A percentile compares a stretch with the other conserved stretches of the same genome.
Conservation (phyloP, 2,113 vertebrate genomes). For the Calonectris borealis region DNA sequence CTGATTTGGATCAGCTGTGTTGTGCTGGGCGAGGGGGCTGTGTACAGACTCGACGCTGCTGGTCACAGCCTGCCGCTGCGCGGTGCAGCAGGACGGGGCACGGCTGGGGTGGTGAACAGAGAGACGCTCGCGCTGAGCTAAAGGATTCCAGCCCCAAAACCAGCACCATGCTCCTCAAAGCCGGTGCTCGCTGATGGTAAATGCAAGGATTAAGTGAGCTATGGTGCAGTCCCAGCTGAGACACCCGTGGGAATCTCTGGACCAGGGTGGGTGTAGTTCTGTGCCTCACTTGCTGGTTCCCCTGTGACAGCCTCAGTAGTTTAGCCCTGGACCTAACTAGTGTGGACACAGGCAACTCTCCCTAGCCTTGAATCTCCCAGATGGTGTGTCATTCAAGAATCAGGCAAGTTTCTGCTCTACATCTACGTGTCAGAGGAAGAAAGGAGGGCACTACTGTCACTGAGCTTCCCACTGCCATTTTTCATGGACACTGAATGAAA, state of each 20-base stretch:
- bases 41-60: not conserved
- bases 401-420: not conserved
- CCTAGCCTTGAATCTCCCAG: not conserved
- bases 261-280: not conserved
- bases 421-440: not conserved
- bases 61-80: not conserved
- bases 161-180: not conserved
- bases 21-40: not conserved
- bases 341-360: not conserved
- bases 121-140: accelerated
- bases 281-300: not conserved
- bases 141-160: not conserved
- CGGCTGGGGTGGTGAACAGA: accelerated
- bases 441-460: not conserved
- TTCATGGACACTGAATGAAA: not conserved
- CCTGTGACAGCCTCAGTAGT: not conserved
- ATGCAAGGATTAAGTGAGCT: not conserved
- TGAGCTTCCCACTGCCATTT: not conserved
- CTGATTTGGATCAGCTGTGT: not conserved
- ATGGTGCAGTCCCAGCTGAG: not conserved
- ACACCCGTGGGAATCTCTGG: too few relatives aligned
- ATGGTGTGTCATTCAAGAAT: not conserved
- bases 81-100: accelerated
- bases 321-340: not conserved
- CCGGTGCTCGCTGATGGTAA: not conserved